These are phyloP conservation scores for Carlito syrichta DNA, from an alignment of 2,113 vertebrate genomes.

Conservation along the genomic window DNA sequence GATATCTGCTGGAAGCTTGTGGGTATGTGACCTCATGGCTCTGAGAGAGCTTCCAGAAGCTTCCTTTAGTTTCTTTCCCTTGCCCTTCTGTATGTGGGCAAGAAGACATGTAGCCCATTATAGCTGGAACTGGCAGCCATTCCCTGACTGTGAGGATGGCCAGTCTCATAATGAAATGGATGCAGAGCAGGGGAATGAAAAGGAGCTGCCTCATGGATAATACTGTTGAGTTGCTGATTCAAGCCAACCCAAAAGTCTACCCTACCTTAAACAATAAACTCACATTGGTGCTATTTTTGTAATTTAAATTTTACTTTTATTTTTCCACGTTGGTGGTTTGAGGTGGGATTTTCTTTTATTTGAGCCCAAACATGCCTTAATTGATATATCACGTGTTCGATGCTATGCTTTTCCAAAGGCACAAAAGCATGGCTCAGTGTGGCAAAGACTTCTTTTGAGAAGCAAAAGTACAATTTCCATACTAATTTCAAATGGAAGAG, in stretches of 20 bases:
- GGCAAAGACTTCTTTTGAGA: not conserved
- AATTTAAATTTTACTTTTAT: not conserved
- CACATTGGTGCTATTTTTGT: too few species aligned
- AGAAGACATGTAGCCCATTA: not conserved
- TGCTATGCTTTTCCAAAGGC: not conserved
- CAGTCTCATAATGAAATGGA: not conserved
- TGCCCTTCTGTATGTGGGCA: not conserved
- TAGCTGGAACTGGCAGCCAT: not conserved
- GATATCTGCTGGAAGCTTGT: not conserved
- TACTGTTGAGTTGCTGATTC: not conserved
- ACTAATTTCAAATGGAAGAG: conserved; percentile 18
- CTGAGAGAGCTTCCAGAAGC: not conserved
- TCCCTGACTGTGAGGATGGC: not conserved
- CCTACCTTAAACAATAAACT: not conserved
- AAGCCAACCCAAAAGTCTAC: not conserved
- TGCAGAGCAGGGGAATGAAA: not conserved
- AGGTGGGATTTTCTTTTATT: not conserved
- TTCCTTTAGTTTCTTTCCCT: not conserved
- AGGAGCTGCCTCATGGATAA: not conserved
- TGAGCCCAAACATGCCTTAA: not conserved
- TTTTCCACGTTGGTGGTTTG: too few species aligned
- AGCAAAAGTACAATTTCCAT: conserved; percentile 11
- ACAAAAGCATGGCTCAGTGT: not conserved
- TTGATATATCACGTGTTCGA: not conserved
- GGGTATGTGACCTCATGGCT: not conserved